Percentiles rank a stretch among this genome's conserved stretches.
Conservation (phyloP, 2,888 invertebrate genomes). For the Conomelus anceps region DNA sequence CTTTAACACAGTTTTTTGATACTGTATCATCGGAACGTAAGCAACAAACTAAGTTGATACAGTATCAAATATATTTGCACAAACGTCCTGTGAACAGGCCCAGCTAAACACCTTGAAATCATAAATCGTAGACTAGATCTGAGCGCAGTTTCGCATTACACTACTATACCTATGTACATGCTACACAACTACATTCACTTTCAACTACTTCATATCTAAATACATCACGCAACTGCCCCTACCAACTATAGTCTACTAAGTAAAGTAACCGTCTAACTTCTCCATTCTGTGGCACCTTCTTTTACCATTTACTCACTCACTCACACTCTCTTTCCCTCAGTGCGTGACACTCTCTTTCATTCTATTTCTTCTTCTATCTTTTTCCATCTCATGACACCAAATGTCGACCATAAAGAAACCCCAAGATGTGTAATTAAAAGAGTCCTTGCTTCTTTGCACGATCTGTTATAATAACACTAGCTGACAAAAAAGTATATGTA, state of each 20-base stretch:
- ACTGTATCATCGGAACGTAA: too few species aligned
- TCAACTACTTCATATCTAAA: background rate
- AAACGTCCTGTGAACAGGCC: background rate
- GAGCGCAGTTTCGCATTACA: background rate
- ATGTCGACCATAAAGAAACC: background rate
- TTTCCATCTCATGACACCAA: background rate
- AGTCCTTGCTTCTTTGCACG: background rate
- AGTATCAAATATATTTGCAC: background rate
- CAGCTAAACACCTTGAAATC: background rate
- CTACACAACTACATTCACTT: background rate
- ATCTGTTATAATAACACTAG: background rate
- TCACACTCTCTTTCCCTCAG: background rate
- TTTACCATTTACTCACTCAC: background rate
- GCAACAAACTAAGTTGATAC: too few species aligned
- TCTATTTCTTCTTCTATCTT: background rate
- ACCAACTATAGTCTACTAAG: too few species aligned
- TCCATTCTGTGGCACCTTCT: too few species aligned
- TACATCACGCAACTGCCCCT: background rate
- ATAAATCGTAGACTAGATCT: background rate
- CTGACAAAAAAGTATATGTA: background rate
- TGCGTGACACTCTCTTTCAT: background rate
- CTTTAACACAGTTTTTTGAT: too few species aligned
- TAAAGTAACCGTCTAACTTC: background rate
- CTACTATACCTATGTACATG: background rate
- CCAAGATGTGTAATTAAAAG: background rate